Evolutionary conservation across 2,113 vertebrate genomes (phyloP).

Genomic region (Saccopteryx bilineata): DNA sequence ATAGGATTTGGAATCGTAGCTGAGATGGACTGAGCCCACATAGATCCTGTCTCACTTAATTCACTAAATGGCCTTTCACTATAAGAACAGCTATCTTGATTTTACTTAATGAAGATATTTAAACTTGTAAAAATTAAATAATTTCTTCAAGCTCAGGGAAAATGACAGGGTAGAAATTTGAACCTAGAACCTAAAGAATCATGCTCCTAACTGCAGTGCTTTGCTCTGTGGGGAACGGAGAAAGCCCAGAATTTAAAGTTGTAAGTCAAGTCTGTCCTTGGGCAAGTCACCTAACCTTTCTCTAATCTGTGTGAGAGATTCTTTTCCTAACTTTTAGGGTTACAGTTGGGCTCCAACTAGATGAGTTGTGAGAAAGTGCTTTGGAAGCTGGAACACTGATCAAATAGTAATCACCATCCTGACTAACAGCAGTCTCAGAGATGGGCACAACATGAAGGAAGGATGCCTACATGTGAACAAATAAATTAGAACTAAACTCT

Average conservation of each 20-base stretch:
- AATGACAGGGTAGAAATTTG: not conserved
- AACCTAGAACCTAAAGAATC: not conserved
- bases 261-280: not conserved
- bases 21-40: not conserved
- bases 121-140: constrained; percentile 21
- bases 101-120: constrained; percentile 22
- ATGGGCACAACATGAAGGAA: not conserved
- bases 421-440: not conserved
- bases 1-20: not conserved
- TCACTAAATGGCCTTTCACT: not conserved
- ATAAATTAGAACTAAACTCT: not conserved
- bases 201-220: not conserved
- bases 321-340: not conserved
- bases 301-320: not conserved
- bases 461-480: not conserved
- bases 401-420: not conserved
- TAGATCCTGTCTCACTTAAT: not conserved
- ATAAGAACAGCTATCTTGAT: not conserved
- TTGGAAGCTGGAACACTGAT: not conserved
- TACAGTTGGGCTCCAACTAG: not conserved
- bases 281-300: not conserved
- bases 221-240: not conserved
- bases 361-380: not conserved
- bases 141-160: not conserved
- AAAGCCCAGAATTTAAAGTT: not conserved